A percentile compares a stretch with the other conserved stretches of the same genome.
phyloP scores from a whole-genome alignment of 2,113 vertebrate genomes.

The Lamprologus sp. region DNA sequence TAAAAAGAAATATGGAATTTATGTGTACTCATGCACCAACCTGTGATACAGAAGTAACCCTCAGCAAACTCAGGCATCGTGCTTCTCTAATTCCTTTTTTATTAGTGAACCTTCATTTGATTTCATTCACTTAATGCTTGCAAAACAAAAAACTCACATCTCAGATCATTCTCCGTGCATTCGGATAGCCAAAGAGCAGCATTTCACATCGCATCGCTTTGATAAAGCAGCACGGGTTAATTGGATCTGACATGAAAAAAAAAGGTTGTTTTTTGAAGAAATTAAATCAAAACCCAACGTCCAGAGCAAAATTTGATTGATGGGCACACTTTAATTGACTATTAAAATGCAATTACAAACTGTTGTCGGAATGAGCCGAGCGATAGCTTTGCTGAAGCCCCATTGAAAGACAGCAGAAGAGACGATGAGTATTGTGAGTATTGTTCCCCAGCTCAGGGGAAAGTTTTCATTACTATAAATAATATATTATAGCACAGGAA shows the following conservation, averaged over 20 bases:
- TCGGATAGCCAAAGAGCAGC: neutral
- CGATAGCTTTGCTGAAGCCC: constrained; percentile 8
- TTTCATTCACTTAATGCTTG: constrained; percentile 3
- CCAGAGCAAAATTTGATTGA: constrained; percentile 68
- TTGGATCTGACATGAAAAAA: constrained; percentile 63
- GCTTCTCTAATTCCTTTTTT: neutral
- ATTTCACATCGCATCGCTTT: neutral
- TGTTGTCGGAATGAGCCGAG: constrained; percentile 57
- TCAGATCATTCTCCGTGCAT: neutral
- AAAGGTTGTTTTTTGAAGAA: constrained; percentile 52
- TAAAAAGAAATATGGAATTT: neutral
- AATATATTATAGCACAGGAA: neutral
- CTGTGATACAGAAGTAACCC: constrained; percentile 3
- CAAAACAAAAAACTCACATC: neutral
- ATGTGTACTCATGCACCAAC: neutral
- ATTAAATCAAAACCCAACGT: constrained; percentile 65
- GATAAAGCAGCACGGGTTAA: constrained; percentile 62
- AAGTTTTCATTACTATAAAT: neutral
- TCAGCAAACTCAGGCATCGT: constrained; percentile 6
- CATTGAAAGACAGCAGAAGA: constrained; percentile 48
- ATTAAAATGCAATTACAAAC: constrained; percentile 79
- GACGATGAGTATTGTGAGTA: neutral
- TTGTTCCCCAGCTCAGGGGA: neutral
- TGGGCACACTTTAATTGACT: constrained; percentile 73
- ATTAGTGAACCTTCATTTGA: constrained; percentile 18